phyloP scores from a whole-genome alignment of 1,140 invertebrate species.

The Capitella teleta region DNA sequence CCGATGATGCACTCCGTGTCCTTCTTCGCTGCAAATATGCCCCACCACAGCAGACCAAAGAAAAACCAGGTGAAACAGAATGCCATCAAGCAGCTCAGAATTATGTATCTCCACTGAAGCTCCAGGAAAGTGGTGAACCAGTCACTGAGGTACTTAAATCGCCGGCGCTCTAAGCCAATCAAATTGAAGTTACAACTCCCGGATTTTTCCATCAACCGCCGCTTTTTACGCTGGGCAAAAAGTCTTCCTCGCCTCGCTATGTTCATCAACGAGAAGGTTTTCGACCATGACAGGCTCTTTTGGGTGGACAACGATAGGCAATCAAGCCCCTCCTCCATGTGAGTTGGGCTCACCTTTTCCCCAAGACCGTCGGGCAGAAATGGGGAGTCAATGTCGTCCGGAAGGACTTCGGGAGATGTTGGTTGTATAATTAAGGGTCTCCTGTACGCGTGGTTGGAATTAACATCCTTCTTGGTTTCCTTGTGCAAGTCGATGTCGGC shows the following conservation, averaged over 20 bases:
- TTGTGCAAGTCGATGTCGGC: too few species aligned
- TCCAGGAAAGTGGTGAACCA: constrained; percentile 63
- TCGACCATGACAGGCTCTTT: too few species aligned
- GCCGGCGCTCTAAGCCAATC: constrained; percentile 29
- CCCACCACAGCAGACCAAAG: constrained; percentile 35
- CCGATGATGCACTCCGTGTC: constrained; percentile 21
- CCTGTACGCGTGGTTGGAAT: too few species aligned
- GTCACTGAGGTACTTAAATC: constrained; percentile 46
- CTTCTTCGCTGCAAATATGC: constrained; percentile 22
- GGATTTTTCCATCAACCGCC: constrained; percentile 9
- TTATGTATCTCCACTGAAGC: constrained; percentile 30
- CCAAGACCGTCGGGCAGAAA: too few species aligned
- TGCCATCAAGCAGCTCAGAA: constrained; percentile 27
- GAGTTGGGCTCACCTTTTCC: too few species aligned
- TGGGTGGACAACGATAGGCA: too few species aligned
- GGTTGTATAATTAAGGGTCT: too few species aligned
- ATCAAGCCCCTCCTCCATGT: too few species aligned
- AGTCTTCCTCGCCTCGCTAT: constrained; percentile 7
- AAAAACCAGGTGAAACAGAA: constrained; percentile 36
- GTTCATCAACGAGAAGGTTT: too few species aligned
- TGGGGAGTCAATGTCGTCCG: too few species aligned
- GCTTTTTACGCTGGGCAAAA: constrained; percentile 6
- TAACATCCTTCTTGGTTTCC: too few species aligned
- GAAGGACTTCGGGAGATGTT: too few species aligned
- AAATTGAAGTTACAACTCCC: constrained; percentile 10